These are phyloP conservation scores for Myotis vivesi DNA, from an alignment of 2,797 vertebrate species.

Conservation along the genomic window DNA sequence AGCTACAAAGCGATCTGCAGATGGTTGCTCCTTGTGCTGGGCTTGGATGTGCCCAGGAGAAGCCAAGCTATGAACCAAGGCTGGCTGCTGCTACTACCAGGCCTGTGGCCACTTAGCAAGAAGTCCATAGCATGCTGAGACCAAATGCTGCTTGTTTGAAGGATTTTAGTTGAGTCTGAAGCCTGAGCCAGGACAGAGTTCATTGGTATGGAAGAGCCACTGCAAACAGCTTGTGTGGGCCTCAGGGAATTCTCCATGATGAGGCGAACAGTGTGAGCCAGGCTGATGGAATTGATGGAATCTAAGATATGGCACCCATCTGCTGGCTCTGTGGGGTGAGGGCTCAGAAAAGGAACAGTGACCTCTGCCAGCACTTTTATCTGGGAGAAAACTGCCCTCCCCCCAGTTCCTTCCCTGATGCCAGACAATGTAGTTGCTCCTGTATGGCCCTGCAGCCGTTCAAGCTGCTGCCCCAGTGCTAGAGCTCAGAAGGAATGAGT, in stretches of 20 bases:
- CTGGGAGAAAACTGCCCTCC: not conserved
- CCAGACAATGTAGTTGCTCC: not conserved
- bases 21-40: not conserved
- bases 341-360: not conserved
- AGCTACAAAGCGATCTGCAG: not conserved
- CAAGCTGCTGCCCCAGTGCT: not conserved
- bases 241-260: not conserved
- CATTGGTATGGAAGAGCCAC: not conserved
- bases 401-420: not conserved
- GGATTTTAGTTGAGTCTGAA: not conserved
- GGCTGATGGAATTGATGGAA: not conserved
- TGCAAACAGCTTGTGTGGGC: not conserved
- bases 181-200: not conserved
- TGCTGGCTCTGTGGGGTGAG: not conserved
- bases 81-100: not conserved
- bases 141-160: not conserved
- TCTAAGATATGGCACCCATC: not conserved
- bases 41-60: not conserved
- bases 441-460: not conserved
- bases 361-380: not conserved
- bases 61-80: not conserved
- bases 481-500: not conserved
- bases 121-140: not conserved
- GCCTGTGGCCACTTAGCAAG: not conserved
- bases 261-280: not conserved